A percentile compares a stretch with the other conserved stretches of the same genome.
phyloP scores from a whole-genome alignment of 2,888 invertebrate species.

The Pinctada fucata region DNA sequence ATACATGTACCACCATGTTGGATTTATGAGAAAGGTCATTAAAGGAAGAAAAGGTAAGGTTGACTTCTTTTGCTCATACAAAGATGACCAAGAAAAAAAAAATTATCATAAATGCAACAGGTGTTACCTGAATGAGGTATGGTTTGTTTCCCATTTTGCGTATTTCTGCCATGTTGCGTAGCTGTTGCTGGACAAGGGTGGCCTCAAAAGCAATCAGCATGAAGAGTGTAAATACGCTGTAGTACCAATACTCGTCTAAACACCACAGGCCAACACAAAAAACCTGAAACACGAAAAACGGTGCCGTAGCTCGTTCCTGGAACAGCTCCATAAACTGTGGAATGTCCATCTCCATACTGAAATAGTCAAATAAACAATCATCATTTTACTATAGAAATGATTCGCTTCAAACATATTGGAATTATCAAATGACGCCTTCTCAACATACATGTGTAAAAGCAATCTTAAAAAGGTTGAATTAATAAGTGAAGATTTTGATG shows the following conservation, averaged over 20 bases:
- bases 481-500: too few relatives aligned
- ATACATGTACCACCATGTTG: too few relatives aligned
- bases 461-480: too few relatives aligned
- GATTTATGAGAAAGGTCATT: too few relatives aligned
- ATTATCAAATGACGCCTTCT: too few relatives aligned
- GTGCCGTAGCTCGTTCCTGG: constrained; percentile 97
- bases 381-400: neutral
- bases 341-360: constrained; percentile 87
- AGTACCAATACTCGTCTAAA: constrained; percentile 98
- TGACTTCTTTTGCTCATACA: too few relatives aligned
- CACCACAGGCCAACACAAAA: constrained; percentile 99
- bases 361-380: constrained; percentile 22
- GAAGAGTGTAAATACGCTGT: constrained; percentile 95
- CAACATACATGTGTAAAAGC: too few relatives aligned
- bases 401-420: too few relatives aligned
- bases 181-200: constrained; percentile 97
- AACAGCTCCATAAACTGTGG: constrained; percentile 98
- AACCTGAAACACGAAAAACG: constrained; percentile 99
- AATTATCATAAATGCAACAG: too few relatives aligned
- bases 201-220: constrained; percentile 98
- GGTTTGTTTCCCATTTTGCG: constrained; percentile 99
- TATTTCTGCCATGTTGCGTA: constrained; percentile 98
- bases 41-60: too few relatives aligned
- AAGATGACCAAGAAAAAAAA: too few relatives aligned
- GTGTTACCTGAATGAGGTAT: constrained; percentile 85